These are phyloP conservation scores for Sesia bembeciformis DNA, from an alignment of 2,888 invertebrate genomes.

Conservation along the genomic window DNA sequence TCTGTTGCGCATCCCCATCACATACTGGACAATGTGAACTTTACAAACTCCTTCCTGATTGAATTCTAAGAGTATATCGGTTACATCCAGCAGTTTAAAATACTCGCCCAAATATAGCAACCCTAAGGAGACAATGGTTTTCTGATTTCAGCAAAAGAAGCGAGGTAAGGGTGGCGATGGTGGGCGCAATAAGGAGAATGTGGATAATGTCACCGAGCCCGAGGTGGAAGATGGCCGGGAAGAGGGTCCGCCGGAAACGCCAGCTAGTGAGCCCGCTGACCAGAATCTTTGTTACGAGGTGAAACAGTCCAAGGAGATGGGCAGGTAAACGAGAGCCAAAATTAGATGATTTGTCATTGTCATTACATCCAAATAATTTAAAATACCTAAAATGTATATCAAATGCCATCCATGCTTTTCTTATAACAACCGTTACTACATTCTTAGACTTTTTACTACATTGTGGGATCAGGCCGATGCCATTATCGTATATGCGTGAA, in stretches of 20 bases:
- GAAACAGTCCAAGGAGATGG: conserved; percentile 75
- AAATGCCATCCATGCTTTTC: too few species aligned
- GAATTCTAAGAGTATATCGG: too few species aligned
- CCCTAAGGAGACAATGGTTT: conserved; percentile 1
- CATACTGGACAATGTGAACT: not conserved
- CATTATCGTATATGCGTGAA: too few species aligned
- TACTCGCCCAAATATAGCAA: not conserved
- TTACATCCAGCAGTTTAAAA: not conserved
- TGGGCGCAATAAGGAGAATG: conserved; percentile 52
- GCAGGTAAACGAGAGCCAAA: conserved; percentile 48
- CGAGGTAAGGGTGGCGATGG: conserved; percentile 35
- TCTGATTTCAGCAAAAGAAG: conserved; percentile 55
- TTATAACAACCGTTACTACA: too few species aligned
- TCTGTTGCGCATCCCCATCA: not conserved
- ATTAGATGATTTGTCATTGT: too few species aligned
- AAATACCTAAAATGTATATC: too few species aligned
- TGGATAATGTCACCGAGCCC: conserved; percentile 27
- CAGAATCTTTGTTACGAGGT: conserved; percentile 63
- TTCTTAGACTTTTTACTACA: too few species aligned
- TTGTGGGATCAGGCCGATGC: too few species aligned
- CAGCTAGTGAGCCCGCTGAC: conserved; percentile 60
- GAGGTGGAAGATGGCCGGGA: conserved; percentile 19
- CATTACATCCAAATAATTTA: too few species aligned
- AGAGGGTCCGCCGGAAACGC: conserved; percentile 53
- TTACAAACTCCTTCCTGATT: not conserved